These are phyloP conservation scores for Carassius gibelio DNA, from an alignment of 2,113 vertebrate species.

Conservation along the genomic window DNA sequence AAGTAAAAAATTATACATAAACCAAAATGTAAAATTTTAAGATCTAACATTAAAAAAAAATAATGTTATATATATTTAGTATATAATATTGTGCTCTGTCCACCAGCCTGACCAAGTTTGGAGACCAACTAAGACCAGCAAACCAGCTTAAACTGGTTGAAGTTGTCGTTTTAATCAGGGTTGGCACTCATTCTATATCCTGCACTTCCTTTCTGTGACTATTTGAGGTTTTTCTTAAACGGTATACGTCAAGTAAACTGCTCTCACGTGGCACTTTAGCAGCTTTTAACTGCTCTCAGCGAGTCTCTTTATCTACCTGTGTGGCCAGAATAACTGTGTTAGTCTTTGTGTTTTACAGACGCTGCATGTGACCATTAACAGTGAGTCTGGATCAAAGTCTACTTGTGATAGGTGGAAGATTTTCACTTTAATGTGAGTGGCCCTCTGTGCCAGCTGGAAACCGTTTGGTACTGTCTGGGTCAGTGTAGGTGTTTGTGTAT, in stretches of 20 bases:
- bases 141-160: background rate
- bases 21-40: no score
- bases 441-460: background rate
- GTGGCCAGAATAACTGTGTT: conserved; percentile 40
- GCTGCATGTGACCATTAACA: background rate
- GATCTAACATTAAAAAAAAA: no score
- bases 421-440: conserved; percentile 27
- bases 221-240: conserved; percentile 33
- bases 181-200: background rate
- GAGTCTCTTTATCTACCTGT: conserved; percentile 46
- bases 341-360: background rate
- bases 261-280: background rate
- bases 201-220: background rate
- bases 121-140: background rate
- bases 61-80: no score
- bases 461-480: background rate
- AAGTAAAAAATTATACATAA: background rate
- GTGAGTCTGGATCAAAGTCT: background rate
- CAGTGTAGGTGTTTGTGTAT: background rate
- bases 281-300: conserved; percentile 37
- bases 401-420: background rate
- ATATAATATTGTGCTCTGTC: background rate
- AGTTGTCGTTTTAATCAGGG: background rate
- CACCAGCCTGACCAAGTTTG: no score
- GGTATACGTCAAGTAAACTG: conserved; percentile 5